Evolutionary conservation across 2,113 vertebrate genomes (phyloP), one percentile per base, ranked within the genome.

Genomic region (Anhinga anhinga): DNA sequence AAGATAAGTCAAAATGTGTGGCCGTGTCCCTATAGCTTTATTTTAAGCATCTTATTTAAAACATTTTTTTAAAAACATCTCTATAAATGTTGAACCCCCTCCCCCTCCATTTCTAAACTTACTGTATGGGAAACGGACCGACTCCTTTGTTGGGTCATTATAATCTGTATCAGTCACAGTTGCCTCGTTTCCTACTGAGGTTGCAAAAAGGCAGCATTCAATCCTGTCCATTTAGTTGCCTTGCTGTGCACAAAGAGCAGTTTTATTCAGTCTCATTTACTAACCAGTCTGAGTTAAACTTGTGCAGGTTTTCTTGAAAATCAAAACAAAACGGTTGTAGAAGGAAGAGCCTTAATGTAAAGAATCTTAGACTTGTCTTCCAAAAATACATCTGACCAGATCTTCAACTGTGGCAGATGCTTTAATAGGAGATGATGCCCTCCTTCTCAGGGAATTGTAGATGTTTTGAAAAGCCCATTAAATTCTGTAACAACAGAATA

Each of bases 111-210:
- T 62, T 76, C 9, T 86, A 15, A 66, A n/a, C 12, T 9, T 52
- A 11, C 1, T 42, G 21, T 4, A 0, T 23, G 16, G 52, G 21
- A 36, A 21, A 27, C 6, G 6, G 10, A 8, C 10, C 2, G n/a
- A 27, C 13, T 87, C 13, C 27, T 47, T 42, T 15, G 47, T 15
- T 72, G 40, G 15, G 5, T 63, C 15, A 0, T 19, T 32, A 8
- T 3, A 25, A 19, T 44, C 13, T n/a, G 11, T 22, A 3, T 38
- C 29, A 6, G 27, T 29, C 21, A 4, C 38, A 11, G 20, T 32
- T 32, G 34, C 12, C 10, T 26, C 11, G 4, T 21, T 32, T 50
- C 7, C 42, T 6, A 0, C 4, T 18, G 47, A 22, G 14, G 13
- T 21, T 65, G n/a, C 34, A 19, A 5, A 63, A 42, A 18, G 8